These are phyloP conservation scores for Eilema depressum DNA, from an alignment of 2,888 invertebrate species.

Conservation along the genomic window DNA sequence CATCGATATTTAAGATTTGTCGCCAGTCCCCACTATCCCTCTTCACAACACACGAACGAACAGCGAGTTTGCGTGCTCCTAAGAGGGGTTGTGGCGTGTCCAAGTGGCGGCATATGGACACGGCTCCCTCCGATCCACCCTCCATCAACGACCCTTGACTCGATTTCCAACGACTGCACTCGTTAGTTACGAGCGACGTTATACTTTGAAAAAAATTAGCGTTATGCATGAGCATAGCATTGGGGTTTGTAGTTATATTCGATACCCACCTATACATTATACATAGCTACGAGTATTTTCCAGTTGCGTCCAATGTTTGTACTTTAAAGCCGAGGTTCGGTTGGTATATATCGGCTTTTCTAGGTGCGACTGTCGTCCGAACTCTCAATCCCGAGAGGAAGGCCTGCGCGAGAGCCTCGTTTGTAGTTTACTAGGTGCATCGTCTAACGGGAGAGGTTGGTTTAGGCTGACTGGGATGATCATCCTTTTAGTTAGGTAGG, in stretches of 20 bases:
- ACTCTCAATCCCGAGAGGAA: too few species aligned
- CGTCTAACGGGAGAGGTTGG: too few species aligned
- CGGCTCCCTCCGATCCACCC: conserved; percentile 59
- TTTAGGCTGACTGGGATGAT: too few species aligned
- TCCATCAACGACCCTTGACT: conserved; percentile 68
- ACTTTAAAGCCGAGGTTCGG: too few species aligned
- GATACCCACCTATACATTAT: too few species aligned
- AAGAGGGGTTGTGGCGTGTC: conserved; percentile 74
- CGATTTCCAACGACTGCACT: conserved; percentile 56
- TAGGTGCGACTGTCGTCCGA: too few species aligned
- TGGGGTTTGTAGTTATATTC: neutral
- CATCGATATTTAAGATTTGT: conserved; percentile 31
- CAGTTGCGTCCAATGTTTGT: too few species aligned
- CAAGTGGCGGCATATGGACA: conserved; percentile 69
- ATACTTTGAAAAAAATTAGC: conserved; percentile 42
- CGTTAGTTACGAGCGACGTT: conserved; percentile 47
- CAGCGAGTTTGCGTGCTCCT: conserved; percentile 50
- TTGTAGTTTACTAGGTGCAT: too few species aligned
- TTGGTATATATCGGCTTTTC: too few species aligned
- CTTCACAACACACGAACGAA: conserved; percentile 56
- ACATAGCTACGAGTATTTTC: too few species aligned
- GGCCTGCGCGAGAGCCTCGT: too few species aligned
- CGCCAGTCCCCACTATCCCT: conserved; percentile 41
- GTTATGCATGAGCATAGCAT: conserved; percentile 8
- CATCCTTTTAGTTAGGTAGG: too few species aligned